Evolutionary conservation across 2,113 vertebrate species (phyloP), one percentile per base, ranked within the genome.

Genomic region (Xiphophorus hellerii): DNA sequence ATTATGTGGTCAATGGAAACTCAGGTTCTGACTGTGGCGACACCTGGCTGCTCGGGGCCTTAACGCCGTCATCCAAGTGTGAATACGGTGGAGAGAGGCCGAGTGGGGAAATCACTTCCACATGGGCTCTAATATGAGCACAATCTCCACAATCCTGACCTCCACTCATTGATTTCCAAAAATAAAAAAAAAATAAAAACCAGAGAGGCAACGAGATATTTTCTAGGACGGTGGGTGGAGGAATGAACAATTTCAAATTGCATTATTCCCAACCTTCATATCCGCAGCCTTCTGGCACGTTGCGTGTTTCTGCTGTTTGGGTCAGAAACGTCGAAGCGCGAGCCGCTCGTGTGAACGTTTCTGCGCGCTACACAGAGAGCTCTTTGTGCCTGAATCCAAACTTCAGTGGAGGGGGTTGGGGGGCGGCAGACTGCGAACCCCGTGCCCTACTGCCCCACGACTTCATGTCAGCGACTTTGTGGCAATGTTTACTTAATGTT

Each of bases 61-160:
- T 87, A 83, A 85, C 86, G 68, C 78, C 89, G 87, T 91, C 82
- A 81, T 71, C 78, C 80, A 77, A 83, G 71, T 61, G 10, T 37
- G 35, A 83, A 82, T 79, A 88, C 86, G 85, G 63, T 85, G 83
- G 69, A 84, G 78, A 74, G 37, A 0, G 71, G 44, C 48, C 1
- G 22, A 2, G 10, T 37, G 39, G 39, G 12, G 64, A 93, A 94
- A 94, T 93, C 90, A 93, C 92, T 92, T 80, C 88, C 93, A 95
- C 88, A 93, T 94, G 92, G 85, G 70, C 76, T 54, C 69, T 63
- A 58, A 86, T 78, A 83, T 79, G 82, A 86, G 83, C 73, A 67
- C 71, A 73, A 66, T 61, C 33, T 30, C 35, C 73, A 79, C 71
- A 71, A 65, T 74, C 14, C 64, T 83, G 86, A 89, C 89, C 88